Conservation (phyloP, 2,113 vertebrate species). For the Elephas maximus region DNA sequence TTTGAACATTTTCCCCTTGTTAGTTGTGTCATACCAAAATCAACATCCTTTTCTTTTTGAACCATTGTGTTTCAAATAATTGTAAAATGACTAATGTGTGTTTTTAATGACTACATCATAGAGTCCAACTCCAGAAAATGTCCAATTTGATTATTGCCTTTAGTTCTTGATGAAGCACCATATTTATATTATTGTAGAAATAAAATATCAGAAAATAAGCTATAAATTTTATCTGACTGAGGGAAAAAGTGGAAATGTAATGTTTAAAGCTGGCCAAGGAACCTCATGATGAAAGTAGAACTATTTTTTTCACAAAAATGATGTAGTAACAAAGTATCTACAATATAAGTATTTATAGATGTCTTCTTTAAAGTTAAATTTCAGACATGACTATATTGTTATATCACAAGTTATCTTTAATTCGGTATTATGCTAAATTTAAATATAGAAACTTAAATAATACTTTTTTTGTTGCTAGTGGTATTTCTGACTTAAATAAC, state of each 20-base stretch:
- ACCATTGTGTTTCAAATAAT: neutral
- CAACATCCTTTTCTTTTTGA: neutral
- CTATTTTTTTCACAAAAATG: neutral
- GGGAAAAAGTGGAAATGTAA: neutral
- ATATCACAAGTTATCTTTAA: constrained; percentile 11
- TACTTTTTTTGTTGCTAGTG: neutral
- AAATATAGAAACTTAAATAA: constrained; percentile 36
- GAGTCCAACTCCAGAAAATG: neutral
- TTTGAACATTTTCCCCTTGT: neutral
- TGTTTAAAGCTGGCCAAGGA: neutral
- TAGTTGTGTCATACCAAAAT: neutral
- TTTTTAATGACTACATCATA: neutral
- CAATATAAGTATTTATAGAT: neutral
- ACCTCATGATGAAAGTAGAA: neutral
- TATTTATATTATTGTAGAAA: constrained; percentile 19
- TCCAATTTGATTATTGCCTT: neutral
- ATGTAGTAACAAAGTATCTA: neutral
- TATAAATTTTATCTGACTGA: neutral
- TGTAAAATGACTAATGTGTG: neutral
- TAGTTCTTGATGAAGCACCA: neutral
- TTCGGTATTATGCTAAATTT: constrained; percentile 24
- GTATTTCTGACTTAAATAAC: constrained; percentile 43
- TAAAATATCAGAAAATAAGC: neutral
- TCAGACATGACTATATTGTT: neutral
- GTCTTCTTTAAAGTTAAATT: neutral